Percentiles rank a stretch among this genome's conserved stretches.
Evolutionary conservation across 1,140 invertebrate species (phyloP).

Genomic region (Drosophila simulans): DNA sequence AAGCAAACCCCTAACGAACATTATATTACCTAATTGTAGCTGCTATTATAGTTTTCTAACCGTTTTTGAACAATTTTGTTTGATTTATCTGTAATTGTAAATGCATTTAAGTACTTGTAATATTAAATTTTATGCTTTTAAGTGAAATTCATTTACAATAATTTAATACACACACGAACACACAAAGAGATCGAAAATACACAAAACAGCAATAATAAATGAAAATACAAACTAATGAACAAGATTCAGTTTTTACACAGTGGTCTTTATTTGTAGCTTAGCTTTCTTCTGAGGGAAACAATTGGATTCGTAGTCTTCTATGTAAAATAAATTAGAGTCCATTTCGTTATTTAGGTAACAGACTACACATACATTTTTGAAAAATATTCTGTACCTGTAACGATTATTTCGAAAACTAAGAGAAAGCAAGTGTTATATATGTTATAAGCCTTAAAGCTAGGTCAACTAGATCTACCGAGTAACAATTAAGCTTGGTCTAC

Average conservation of each 20-base stretch:
- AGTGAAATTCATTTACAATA: slow-evolving; percentile 51
- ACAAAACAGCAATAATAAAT: slow-evolving; percentile 59
- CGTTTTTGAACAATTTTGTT: slow-evolving; percentile 58
- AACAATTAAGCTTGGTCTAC: slow-evolving; percentile 28
- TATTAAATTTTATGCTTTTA: slow-evolving; percentile 73
- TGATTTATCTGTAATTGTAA: slow-evolving; percentile 53
- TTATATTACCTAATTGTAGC: slow-evolving; percentile 23
- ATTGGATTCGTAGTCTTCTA: slow-evolving; percentile 40
- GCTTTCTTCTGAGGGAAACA: slow-evolving; percentile 36
- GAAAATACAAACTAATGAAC: slow-evolving; percentile 48
- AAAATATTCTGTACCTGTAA: slow-evolving; percentile 18
- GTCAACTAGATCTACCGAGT: slow-evolving; percentile 49
- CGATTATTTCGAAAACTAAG: slow-evolving; percentile 46
- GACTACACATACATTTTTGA: slow-evolving; percentile 55
- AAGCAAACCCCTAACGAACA: slow-evolving; percentile 28
- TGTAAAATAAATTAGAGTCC: slow-evolving; percentile 63
- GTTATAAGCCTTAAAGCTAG: slow-evolving; percentile 41
- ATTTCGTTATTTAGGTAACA: slow-evolving; percentile 57
- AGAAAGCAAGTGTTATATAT: slow-evolving; percentile 26
- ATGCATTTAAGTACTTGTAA: slow-evolving; percentile 76
- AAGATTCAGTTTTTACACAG: slow-evolving; percentile 34
- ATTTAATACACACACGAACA: slow-evolving; percentile 54
- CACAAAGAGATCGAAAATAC: slow-evolving; percentile 55
- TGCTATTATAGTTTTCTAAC: slow-evolving; percentile 36
- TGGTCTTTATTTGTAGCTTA: slow-evolving; percentile 55